Conservation (phyloP, 2,888 invertebrate genomes). For the Cactoblastis cactorum region DNA sequence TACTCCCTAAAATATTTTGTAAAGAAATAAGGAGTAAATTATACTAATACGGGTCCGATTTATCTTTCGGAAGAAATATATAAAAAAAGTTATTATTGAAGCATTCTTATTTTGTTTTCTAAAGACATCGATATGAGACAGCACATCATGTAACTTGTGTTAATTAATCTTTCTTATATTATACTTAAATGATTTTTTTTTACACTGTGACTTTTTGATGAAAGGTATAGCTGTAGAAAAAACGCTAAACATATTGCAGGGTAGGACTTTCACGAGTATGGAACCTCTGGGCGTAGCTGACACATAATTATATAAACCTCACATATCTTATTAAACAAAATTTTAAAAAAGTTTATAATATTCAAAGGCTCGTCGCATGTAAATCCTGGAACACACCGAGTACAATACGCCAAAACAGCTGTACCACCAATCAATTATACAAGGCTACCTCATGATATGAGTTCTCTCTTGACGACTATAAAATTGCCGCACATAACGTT, state of each 20-base stretch:
- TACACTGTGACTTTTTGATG: too few relatives aligned
- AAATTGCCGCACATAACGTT: slow-evolving; percentile 65
- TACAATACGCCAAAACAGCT: slow-evolving; percentile 58
- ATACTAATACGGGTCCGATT: slow-evolving; percentile 44
- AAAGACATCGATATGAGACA: too few relatives aligned
- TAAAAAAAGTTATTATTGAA: slow-evolving; percentile 45
- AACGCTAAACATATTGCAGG: too few relatives aligned
- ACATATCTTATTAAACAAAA: too few relatives aligned
- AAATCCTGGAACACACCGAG: slow-evolving; percentile 50
- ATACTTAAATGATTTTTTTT: too few relatives aligned
- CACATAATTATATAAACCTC: too few relatives aligned
- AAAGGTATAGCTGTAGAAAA: too few relatives aligned
- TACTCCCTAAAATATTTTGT: slow-evolving; percentile 11
- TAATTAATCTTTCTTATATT: too few relatives aligned
- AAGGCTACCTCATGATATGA: slow-evolving; percentile 57
- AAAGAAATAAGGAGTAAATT: slow-evolving; percentile 12
- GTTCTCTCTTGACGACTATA: slow-evolving; percentile 63
- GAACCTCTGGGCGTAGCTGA: too few relatives aligned
- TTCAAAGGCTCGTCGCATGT: slow-evolving; percentile 10
- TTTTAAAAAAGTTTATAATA: too few relatives aligned
- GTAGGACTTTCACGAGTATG: too few relatives aligned
- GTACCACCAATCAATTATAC: slow-evolving; percentile 66
- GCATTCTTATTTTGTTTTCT: slow-evolving; percentile 15
- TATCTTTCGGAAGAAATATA: slow-evolving; percentile 60
- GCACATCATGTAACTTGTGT: too few relatives aligned